Percentiles rank a stretch among this genome's conserved stretches.
These are phyloP conservation scores for Drosophila differens DNA, from an alignment of 2,888 invertebrate species.

Conservation along the genomic window DNA sequence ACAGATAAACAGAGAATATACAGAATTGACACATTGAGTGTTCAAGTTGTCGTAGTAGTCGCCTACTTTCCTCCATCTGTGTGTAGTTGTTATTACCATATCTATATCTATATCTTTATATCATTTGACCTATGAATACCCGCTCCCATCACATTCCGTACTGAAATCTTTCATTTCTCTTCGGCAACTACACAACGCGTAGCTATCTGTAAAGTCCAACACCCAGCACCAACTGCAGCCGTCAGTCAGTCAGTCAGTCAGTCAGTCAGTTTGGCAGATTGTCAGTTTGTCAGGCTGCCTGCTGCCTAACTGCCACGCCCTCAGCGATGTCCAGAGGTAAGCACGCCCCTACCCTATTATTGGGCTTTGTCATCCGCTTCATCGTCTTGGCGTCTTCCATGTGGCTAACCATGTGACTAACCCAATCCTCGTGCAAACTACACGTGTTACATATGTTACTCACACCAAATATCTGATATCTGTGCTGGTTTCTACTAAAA, in stretches of 20 bases:
- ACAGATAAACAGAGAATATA: background rate
- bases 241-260: slow-evolving; percentile 25
- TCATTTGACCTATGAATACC: slow-evolving; percentile 6
- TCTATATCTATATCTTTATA: slow-evolving; percentile 4
- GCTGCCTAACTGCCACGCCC: slow-evolving; percentile 20
- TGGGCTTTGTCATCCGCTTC: slow-evolving; percentile 45
- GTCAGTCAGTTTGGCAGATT: slow-evolving; percentile 9
- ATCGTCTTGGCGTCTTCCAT: slow-evolving; percentile 41
- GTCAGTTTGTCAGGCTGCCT: slow-evolving; percentile 9
- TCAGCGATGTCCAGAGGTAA: slow-evolving; percentile 52
- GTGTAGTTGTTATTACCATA: slow-evolving; percentile 37
- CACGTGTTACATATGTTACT: slow-evolving; percentile 40
- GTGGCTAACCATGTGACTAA: slow-evolving; percentile 51
- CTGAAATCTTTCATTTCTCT: slow-evolving; percentile 52
- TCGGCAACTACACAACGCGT: slow-evolving; percentile 57
- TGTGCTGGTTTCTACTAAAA: slow-evolving; percentile 48
- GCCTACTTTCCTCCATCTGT: slow-evolving; percentile 20
- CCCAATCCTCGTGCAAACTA: slow-evolving; percentile 24
- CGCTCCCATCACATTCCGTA: slow-evolving; percentile 27
- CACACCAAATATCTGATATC: slow-evolving; percentile 16
- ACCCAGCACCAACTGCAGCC: slow-evolving; percentile 31
- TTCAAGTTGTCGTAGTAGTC: slow-evolving; percentile 45
- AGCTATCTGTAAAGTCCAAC: slow-evolving; percentile 65
- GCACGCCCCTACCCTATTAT: slow-evolving; percentile 18
- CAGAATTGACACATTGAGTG: slow-evolving; percentile 1